phyloP scores from a whole-genome alignment of 2,113 vertebrate genomes.

The Ceratotherium simum region DNA sequence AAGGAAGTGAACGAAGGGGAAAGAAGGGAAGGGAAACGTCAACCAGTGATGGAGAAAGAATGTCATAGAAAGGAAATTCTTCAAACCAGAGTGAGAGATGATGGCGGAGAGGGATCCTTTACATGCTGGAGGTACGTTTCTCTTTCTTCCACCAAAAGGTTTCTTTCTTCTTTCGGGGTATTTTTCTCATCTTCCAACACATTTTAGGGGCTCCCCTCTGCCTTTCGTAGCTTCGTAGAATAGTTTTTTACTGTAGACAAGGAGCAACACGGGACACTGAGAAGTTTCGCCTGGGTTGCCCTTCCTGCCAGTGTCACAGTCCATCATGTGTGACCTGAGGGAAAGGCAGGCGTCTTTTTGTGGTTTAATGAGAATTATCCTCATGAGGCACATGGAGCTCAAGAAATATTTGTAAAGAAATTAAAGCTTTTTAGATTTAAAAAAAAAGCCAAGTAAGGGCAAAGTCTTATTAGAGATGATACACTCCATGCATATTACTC shows the following conservation, averaged over 20 bases:
- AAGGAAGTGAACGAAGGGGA: not conserved
- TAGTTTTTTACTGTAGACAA: not conserved
- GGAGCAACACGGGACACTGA: accelerated
- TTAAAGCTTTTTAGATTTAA: constrained; percentile 59
- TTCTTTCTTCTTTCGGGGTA: not conserved
- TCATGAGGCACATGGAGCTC: not conserved
- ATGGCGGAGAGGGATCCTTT: not conserved
- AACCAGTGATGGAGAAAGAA: not conserved
- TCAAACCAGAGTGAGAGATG: not conserved
- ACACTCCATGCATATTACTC: not conserved
- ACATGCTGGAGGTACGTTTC: not conserved
- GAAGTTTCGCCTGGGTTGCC: not conserved
- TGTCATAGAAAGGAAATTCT: not conserved
- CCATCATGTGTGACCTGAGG: accelerated
- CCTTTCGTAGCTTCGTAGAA: not conserved
- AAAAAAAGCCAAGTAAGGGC: constrained; percentile 8
- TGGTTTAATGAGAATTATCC: constrained; percentile 54
- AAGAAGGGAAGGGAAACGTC: not conserved
- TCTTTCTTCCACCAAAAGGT: not conserved
- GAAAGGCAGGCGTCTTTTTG: not conserved
- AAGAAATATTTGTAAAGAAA: constrained; percentile 69
- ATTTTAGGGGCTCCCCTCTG: not conserved
- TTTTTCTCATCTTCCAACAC: not conserved
- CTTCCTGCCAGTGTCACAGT: not conserved
- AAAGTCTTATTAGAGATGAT: constrained; percentile 41